A percentile compares a stretch with the other conserved stretches of the same genome.
phyloP scores from a whole-genome alignment of 2,888 invertebrate genomes.

The Aphelenchoides bicaudatus region DNA sequence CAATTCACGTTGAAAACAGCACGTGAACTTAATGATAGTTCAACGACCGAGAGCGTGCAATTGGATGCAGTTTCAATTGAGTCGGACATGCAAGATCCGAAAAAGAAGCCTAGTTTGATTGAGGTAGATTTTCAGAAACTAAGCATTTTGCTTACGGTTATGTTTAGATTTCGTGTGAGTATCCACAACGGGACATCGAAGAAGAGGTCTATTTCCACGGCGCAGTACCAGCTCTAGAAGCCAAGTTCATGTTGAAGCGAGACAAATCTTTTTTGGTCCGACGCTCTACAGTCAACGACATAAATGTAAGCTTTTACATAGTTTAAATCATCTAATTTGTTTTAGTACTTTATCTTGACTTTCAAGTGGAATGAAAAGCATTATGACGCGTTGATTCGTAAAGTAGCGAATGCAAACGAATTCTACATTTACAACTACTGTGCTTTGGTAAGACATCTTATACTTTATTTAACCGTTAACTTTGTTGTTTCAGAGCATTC shows the following conservation, averaged over 20 bases:
- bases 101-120: no score
- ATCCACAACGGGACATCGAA: no score
- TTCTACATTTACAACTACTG: conserved; percentile 1
- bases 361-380: conserved; percentile 1
- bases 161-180: no score
- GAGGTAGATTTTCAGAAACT: no score
- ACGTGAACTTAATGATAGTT: no score
- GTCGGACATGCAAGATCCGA: no score
- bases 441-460: not conserved
- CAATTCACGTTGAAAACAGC: no score
- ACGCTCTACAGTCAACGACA: not conserved
- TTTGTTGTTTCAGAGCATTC: conserved; percentile 2
- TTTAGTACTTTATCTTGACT: not conserved
- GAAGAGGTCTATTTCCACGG: conserved; percentile 16
- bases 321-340: not conserved
- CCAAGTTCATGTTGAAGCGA: not conserved
- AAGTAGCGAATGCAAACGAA: not conserved
- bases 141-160: no score
- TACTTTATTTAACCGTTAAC: not conserved
- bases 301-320: not conserved
- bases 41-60: no score
- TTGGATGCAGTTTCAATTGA: no score
- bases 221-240: not conserved
- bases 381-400: not conserved
- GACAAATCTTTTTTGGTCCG: conserved; percentile 11